Evolutionary conservation across 35 echinoderm and acorn worm species (phyloP), one percentile per base, ranked within the genome.

Genomic region (Acanthaster planci): DNA sequence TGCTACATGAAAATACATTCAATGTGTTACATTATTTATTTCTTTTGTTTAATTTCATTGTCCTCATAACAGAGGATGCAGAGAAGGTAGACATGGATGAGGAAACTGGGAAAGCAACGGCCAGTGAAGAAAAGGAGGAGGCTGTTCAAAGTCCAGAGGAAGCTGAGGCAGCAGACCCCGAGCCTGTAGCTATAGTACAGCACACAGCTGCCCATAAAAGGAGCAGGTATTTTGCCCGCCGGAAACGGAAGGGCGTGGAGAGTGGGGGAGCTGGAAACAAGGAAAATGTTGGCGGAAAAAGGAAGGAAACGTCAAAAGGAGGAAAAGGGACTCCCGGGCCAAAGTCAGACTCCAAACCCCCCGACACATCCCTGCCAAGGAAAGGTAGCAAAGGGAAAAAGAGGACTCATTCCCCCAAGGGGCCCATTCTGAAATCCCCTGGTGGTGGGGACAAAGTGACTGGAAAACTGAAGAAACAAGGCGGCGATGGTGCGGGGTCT

Each of bases 121-220:
- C 64, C 26, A 72, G 30, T 30, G 64, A 26, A 72, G 64, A 72
- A 3, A 35, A 72, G 23, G 64, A 72, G 30, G 64, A 72, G 64
- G 64, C 29, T 35, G 64, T 72, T 72, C 21, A 72, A 72, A 72
- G 23, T 30, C 64, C 64, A 72, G 64, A 72, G 64, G 64, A 72
- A 30, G 64, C 14, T 4, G 29, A 23, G n/a, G 19, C 23, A 34
- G 26, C 64, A 31, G 14, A 19, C 22, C 64, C 29, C 23, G 15
- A 72, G 64, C 64, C 23, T 14, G 26, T 27, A 72, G 8, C 23
- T 29, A 72, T 6, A 72, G 64, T 72, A 29, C 64, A 72, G 16
- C 64, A 35, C 23, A 72, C 64, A 0, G 19, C 64, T 27, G 64
- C 2, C 19, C 64, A 35, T 72, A 72, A 72, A 34, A 72, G 30